Base-by-base conservation (phyloP, 2,888 invertebrate species). In the Ophioninae sp. region DNA sequence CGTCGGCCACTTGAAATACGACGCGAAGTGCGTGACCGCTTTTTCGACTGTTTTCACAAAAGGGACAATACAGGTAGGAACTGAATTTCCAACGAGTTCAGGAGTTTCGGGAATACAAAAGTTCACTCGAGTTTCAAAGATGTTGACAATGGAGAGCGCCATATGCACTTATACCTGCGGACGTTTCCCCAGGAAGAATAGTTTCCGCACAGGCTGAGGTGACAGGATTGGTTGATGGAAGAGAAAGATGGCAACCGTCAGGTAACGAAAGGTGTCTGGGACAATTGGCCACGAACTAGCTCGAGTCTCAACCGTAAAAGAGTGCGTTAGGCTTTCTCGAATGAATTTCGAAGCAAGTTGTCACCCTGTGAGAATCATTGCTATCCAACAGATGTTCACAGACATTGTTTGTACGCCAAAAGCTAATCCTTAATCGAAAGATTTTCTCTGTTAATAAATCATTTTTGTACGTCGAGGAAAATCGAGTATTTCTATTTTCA, bases 361-460 rank as follows among this genome's bases (percentile, higher is more conserved):
- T 81, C 71, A 64, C 65, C 44, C 13, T 78, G 23, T 37, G 61
- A 30, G 64, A 74, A 72, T 69, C 67, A 64, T 74, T 59, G 79
- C 75, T 64, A 71, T 6, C 79, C 41, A 85, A 82, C 86, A 86
- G 86, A 86, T 86, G 86, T 85, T 86, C 73, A 56, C 61, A 51
- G 22, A 74, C 68, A 63, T 63, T 30, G 1, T 30, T 30, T 30
- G 30, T 30, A 30, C 3, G 1, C 3, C 30, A 30, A 30, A 3
- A 30, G 30, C 2, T 3, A 30, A 3, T 30, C 30, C 30, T 30
- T 30, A 30, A 30, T 30, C 30, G 30, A 30, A 30, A 3, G 30
- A 30, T 30, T 30, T 30, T 30, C 30, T 30, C 30, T 30, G 1
- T 30, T 30, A 30, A 30, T 30, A 30, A 30, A 30, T 30, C 1